Base-by-base conservation (phyloP, 1,140 invertebrate species). In the Hestina assimilis region DNA sequence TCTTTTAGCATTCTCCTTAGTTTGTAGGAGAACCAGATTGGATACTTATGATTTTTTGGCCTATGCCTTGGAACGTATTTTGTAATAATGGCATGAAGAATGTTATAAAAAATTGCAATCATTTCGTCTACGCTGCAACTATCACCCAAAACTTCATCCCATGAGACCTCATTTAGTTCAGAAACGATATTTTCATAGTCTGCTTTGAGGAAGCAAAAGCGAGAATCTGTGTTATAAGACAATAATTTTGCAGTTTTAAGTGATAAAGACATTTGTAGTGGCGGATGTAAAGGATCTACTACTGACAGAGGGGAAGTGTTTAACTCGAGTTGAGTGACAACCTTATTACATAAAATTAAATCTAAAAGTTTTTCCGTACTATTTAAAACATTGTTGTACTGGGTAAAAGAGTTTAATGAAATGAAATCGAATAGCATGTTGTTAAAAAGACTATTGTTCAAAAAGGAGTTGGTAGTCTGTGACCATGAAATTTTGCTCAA, bases 351-450 rank as follows among this genome's bases (percentile, higher is more conserved):
- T 12, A 38, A 15, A 15, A 38, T 38, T 38, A 38, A 38, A 38
- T 38, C 33, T 15, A 38, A 38, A 38, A 8, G 14, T 38, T 15
- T 3, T n/a, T 38, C 14, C n/a, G 1, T 12, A 38, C 14, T 47
- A 47, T 47, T 47, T 15, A 11, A 15, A 4, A 52, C 23, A 26
- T 24, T 7, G 14, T 43, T 53, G 8, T 43, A 12, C 21, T 53
- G 51, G 4, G 21, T 21, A 12, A 53, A 19, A 20, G 35, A 8
- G 35, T 40, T 31, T 19, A 53, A 11, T 6, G 38, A 41, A 11
- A 43, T 53, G 43, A 53, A 53, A 28, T 53, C 15, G 4, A 14
- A 24, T 3, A 42, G 24, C 9, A 11, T 26, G 20, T 26, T 42
- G 5, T 21, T 14, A 1, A 53, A 21, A 2, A 24, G 23, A 33